Evolutionary conservation across 2,113 vertebrate genomes (phyloP).

Genomic region (Microtus richardsoni): DNA sequence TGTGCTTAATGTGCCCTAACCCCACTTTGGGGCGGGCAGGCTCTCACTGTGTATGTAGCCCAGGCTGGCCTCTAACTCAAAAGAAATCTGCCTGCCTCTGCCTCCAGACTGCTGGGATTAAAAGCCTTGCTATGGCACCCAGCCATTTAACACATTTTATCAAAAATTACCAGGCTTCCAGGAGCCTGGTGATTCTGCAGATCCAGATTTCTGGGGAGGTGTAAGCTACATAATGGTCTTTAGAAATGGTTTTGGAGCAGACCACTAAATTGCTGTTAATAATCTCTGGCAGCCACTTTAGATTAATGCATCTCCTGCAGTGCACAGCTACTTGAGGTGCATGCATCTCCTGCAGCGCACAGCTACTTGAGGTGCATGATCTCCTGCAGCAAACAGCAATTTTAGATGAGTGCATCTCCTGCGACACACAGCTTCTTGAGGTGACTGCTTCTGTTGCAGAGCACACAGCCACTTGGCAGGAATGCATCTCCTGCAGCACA

Average conservation of each 20-base stretch:
- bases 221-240: conserved; percentile 1
- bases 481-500: neutral
- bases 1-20: neutral
- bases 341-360: neutral
- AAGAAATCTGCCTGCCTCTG: neutral
- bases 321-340: neutral
- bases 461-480: neutral
- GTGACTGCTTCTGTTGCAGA: neutral
- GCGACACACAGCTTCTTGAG: neutral
- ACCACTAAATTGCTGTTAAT: neutral
- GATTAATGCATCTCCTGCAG: neutral
- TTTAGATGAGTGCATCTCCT: neutral
- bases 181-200: neutral
- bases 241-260: conserved; percentile 18
- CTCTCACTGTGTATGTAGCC: neutral
- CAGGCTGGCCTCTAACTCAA: neutral
- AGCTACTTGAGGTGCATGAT: neutral
- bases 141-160: neutral
- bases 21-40: neutral
- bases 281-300: neutral
- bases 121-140: too few relatives aligned
- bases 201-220: neutral
- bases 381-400: neutral
- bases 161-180: neutral
- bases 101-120: neutral